Evolutionary conservation across 2,797 vertebrate species (phyloP).

Genomic region (Fundulus diaphanus): DNA sequence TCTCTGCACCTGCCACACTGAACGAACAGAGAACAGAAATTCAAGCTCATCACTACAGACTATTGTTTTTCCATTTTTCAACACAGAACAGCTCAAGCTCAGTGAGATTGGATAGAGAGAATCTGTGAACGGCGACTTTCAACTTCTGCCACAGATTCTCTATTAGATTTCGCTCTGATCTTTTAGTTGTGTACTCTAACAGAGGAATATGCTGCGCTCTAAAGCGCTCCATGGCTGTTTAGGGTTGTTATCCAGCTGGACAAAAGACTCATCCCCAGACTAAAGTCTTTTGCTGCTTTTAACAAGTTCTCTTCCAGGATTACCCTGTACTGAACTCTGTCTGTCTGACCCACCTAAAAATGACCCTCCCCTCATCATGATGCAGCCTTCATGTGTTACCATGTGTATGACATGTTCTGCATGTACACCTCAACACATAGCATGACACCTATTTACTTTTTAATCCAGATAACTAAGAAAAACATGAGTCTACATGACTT

Average conservation of each 20-base stretch:
- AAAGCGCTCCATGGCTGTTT: background rate
- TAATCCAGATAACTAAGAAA: background rate
- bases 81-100: background rate
- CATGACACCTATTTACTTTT: background rate
- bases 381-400: background rate
- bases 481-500: background rate
- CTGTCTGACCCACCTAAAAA: background rate
- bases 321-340: too few relatives aligned
- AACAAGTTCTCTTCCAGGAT: background rate
- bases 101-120: background rate
- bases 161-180: background rate
- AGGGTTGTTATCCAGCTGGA: background rate
- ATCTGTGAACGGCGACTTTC: background rate
- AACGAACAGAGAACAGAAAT: background rate
- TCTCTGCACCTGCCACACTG: background rate
- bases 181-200: background rate
- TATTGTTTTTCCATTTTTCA: background rate
- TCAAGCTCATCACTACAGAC: background rate
- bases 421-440: background rate
- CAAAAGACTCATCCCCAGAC: background rate
- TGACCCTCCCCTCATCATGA: background rate
- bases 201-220: background rate
- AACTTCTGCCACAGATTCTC: background rate
- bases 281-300: background rate
- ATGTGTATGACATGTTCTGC: background rate